Percentiles rank a stretch among this genome's conserved stretches.
Conservation (phyloP, 2,888 invertebrate genomes). For the Ochropleura plecta region DNA sequence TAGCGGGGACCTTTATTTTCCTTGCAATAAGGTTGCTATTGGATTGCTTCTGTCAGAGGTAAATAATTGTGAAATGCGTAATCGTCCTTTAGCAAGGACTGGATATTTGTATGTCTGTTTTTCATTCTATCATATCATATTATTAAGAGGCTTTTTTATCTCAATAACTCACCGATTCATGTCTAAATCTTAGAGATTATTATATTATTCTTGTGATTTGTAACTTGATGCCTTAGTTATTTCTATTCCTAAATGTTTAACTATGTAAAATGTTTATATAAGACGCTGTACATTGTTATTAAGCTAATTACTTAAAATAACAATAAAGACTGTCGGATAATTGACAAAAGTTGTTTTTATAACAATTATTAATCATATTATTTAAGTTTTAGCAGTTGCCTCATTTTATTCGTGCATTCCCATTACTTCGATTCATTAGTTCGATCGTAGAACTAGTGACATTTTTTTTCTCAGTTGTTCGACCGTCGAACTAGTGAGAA, state of each 20-base stretch:
- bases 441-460: too few species aligned
- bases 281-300: conserved; percentile 80
- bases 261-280: conserved; percentile 72
- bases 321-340: conserved; percentile 86
- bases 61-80: background rate
- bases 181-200: conserved; percentile 68
- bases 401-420: too few species aligned
- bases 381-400: too few species aligned
- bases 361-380: background rate
- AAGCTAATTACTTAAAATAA: conserved; percentile 80
- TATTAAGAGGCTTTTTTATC: conserved; percentile 72
- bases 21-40: background rate
- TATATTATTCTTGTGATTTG: conserved; percentile 66
- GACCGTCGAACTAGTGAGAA: too few species aligned
- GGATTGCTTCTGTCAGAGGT: background rate
- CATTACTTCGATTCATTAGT: too few species aligned
- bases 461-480: too few species aligned
- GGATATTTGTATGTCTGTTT: conserved; percentile 16
- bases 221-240: conserved; percentile 66
- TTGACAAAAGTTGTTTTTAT: conserved; percentile 37
- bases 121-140: conserved; percentile 48
- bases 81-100: background rate
- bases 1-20: background rate
- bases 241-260: conserved; percentile 74
- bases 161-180: conserved; percentile 78